Conservation (phyloP, 2,888 invertebrate species). For the Deilephila porcellus region DNA sequence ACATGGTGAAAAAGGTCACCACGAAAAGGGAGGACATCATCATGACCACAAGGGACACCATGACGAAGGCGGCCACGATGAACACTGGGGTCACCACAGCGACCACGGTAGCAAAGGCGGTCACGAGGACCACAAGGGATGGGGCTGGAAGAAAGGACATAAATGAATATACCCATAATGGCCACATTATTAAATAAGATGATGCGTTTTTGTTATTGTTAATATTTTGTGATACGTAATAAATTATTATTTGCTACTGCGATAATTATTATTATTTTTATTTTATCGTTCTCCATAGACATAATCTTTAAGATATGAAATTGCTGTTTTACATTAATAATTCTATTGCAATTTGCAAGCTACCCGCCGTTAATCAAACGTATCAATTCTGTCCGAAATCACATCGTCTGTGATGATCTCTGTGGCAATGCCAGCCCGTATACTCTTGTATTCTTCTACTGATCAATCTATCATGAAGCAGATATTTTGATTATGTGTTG, state of each 20-base stretch:
- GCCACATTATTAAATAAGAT: conserved; percentile 37
- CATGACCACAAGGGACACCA: conserved; percentile 91
- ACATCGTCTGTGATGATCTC: too few relatives aligned
- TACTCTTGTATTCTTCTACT: too few relatives aligned
- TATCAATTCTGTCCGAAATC: too few relatives aligned
- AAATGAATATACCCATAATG: conserved; percentile 49
- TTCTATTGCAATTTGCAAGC: too few relatives aligned
- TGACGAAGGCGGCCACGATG: conserved; percentile 89
- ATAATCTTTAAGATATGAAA: too few relatives aligned
- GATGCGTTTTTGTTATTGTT: conserved; percentile 65
- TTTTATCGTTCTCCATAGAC: neutral
- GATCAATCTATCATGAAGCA: too few relatives aligned
- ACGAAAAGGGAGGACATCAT: conserved; percentile 91
- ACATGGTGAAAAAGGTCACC: conserved; percentile 90
- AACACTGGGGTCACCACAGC: conserved; percentile 88
- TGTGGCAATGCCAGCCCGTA: too few relatives aligned
- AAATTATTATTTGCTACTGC: conserved; percentile 45
- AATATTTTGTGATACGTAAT: conserved; percentile 66
- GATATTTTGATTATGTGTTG: too few relatives aligned
- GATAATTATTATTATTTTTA: neutral
- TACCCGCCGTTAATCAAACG: too few relatives aligned
- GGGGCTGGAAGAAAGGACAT: conserved; percentile 86
- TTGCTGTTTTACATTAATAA: too few relatives aligned
- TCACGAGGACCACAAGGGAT: conserved; percentile 90
- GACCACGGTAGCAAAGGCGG: conserved; percentile 91